phyloP scores from a whole-genome alignment of 2,113 vertebrate species.

The Amphiprion ocellaris region DNA sequence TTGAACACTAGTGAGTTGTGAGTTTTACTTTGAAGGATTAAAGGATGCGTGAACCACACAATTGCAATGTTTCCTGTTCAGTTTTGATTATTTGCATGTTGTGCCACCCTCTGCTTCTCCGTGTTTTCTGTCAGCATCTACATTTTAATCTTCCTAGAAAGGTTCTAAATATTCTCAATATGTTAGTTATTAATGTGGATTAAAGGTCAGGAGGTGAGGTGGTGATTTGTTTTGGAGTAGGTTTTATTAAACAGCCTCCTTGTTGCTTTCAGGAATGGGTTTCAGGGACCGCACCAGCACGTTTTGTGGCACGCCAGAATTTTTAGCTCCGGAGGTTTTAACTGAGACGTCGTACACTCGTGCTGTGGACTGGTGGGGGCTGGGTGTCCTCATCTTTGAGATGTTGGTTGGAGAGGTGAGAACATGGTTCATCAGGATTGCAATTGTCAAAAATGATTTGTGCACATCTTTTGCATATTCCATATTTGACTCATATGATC shows the following conservation, averaged over 20 bases:
- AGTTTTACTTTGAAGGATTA: too few species aligned
- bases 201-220: too few species aligned
- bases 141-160: too few species aligned
- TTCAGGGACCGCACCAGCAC: constrained; percentile 98
- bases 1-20: too few species aligned
- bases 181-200: too few species aligned
- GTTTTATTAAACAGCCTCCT: neutral
- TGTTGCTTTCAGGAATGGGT: constrained; percentile 92
- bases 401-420: constrained; percentile 99
- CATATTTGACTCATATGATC: too few species aligned
- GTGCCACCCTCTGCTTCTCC: too few species aligned
- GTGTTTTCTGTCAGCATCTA: too few species aligned
- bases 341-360: constrained; percentile 98
- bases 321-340: constrained; percentile 97
- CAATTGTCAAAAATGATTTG: neutral
- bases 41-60: too few species aligned
- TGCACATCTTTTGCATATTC: neutral
- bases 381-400: constrained; percentile 99
- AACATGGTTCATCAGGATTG: neutral
- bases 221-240: neutral
- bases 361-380: constrained; percentile 99
- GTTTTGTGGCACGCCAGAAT: constrained; percentile 98
- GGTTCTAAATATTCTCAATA: too few species aligned
- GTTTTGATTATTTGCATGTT: too few species aligned
- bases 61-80: too few species aligned